These are phyloP conservation scores for Galeruca laticollis DNA, from an alignment of 2,888 invertebrate genomes.

Conservation along the genomic window DNA sequence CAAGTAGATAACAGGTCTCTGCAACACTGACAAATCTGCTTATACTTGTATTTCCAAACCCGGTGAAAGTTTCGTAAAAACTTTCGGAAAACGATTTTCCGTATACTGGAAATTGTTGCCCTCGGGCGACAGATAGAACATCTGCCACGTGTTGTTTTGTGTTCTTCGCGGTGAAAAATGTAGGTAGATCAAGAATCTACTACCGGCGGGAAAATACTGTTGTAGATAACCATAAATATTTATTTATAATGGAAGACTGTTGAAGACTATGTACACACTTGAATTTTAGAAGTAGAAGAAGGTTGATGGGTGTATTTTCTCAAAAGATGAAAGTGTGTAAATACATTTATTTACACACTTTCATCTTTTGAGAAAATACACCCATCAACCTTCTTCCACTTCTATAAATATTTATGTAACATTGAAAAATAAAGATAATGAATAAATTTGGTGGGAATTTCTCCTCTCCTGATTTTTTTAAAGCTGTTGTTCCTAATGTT, in stretches of 20 bases:
- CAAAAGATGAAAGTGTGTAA: too few relatives aligned
- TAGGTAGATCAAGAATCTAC: neutral
- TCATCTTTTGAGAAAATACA: too few relatives aligned
- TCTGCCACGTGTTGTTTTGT: conserved; percentile 17
- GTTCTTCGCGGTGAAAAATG: conserved; percentile 6
- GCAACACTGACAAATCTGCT: conserved; percentile 54
- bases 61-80: conserved; percentile 47
- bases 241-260: too few relatives aligned
- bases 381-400: too few relatives aligned
- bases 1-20: conserved; percentile 44
- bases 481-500: too few relatives aligned
- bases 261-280: too few relatives aligned
- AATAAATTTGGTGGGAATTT: too few relatives aligned
- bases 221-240: neutral
- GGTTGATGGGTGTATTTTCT: too few relatives aligned
- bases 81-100: conserved; percentile 38
- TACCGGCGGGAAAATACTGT: neutral
- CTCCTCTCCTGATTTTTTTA: too few relatives aligned
- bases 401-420: neutral
- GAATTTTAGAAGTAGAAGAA: too few relatives aligned
- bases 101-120: conserved; percentile 34
- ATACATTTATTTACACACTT: too few relatives aligned
- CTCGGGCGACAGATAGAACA: conserved; percentile 25
- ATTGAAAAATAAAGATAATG: neutral
- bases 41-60: conserved; percentile 48